Conservation (phyloP, 1,140 invertebrate genomes). For the Cardiocondyla obscurior region DNA sequence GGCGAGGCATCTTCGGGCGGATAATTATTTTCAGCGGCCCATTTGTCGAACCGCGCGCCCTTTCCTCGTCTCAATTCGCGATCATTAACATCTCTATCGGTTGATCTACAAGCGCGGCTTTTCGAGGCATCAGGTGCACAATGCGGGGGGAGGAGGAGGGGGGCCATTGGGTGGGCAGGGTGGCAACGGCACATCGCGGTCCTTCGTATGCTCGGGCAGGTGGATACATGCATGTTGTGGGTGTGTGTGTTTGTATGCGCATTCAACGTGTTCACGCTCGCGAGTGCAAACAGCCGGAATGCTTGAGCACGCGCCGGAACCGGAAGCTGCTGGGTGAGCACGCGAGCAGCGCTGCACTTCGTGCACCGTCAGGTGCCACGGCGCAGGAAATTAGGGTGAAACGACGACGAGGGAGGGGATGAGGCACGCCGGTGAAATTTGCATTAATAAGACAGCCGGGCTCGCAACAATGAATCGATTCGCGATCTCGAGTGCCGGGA, state of each 20-base stretch:
- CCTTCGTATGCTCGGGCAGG: constrained; percentile 18
- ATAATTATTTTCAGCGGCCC: constrained; percentile 62
- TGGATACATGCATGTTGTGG: not conserved
- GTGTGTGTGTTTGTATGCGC: not conserved
- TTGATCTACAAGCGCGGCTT: constrained; percentile 73
- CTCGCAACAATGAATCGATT: constrained; percentile 5
- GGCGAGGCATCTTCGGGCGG: constrained; percentile 4
- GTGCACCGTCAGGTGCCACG: constrained; percentile 57
- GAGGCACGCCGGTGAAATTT: constrained; percentile 43
- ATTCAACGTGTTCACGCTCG: not conserved
- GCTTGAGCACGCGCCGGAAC: constrained; percentile 73
- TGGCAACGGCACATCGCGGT: constrained; percentile 23
- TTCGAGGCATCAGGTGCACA: constrained; percentile 78
- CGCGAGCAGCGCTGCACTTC: constrained; percentile 65
- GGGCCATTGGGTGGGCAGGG: not conserved
- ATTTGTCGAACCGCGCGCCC: constrained; percentile 65
- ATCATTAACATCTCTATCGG: constrained; percentile 75
- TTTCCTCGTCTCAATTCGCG: constrained; percentile 73
- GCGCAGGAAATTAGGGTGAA: constrained; percentile 69
- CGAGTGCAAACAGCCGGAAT: constrained; percentile 57
- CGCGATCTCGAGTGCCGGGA: not conserved
- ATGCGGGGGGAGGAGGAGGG: not conserved
- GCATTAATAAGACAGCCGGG: constrained; percentile 42
- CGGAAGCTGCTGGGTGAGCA: constrained; percentile 74
- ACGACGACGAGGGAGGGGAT: constrained; percentile 6